Conservation (phyloP, 2,113 vertebrate species). For the Catharus fuscescens region DNA sequence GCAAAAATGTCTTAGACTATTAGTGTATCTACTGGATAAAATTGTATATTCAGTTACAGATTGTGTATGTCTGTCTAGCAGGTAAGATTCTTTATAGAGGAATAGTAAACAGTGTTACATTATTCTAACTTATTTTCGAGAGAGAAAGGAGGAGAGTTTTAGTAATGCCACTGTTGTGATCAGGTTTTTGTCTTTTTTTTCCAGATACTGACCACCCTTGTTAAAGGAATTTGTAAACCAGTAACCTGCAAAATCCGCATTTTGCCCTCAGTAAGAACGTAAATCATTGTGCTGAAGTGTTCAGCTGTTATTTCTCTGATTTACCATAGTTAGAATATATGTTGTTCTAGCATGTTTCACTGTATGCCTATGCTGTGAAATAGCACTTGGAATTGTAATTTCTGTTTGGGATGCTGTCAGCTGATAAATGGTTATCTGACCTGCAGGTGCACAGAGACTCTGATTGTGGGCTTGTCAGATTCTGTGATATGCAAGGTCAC, state of each 20-base stretch:
- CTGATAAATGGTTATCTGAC: background rate
- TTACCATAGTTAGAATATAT: background rate
- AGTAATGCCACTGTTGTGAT: background rate
- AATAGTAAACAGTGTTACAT: background rate
- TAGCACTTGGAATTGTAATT: background rate
- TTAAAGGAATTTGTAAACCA: slow-evolving; percentile 85
- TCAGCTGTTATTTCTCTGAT: background rate
- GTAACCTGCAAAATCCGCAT: slow-evolving; percentile 97
- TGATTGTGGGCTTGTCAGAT: background rate
- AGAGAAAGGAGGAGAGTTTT: background rate
- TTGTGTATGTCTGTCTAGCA: background rate
- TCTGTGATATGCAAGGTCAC: background rate
- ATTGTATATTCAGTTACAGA: background rate
- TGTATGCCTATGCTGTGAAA: background rate
- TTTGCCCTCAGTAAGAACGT: slow-evolving; percentile 85
- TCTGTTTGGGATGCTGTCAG: background rate
- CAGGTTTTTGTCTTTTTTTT: background rate
- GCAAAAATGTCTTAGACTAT: background rate
- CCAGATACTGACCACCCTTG: slow-evolving; percentile 90
- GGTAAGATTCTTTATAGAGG: background rate
- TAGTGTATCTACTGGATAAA: background rate
- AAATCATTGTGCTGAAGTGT: background rate
- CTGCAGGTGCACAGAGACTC: background rate
- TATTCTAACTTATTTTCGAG: background rate
- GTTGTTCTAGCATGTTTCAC: background rate